Evolutionary conservation across 2,888 invertebrate genomes (phyloP).

Genomic region (Tuberolachnus salignus): DNA sequence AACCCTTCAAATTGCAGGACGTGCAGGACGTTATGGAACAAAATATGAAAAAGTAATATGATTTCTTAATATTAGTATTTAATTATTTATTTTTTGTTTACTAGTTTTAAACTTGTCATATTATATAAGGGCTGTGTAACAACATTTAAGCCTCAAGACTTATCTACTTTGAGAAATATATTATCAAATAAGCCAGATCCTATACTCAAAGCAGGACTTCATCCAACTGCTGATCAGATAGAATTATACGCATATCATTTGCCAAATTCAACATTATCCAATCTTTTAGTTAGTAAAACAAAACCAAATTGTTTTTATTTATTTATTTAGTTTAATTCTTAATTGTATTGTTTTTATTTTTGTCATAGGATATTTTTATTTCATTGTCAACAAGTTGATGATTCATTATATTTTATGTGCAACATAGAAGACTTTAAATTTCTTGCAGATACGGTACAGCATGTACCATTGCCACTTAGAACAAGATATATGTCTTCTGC

Average conservation of each 20-base stretch:
- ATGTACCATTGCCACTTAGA: conserved; percentile 85
- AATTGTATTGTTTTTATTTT: conserved; percentile 53
- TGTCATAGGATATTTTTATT: conserved; percentile 88
- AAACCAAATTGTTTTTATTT: background rate
- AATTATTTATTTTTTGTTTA: background rate
- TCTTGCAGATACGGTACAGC: conserved; percentile 95
- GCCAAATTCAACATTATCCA: conserved; percentile 89
- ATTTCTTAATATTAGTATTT: too few species aligned
- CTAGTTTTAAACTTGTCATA: background rate
- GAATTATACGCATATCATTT: conserved; percentile 96
- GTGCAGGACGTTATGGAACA: conserved; percentile 72
- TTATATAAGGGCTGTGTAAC: conserved; percentile 80
- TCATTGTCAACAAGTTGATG: conserved; percentile 88
- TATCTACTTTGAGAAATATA: conserved; percentile 75
- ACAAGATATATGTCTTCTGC: conserved; percentile 95
- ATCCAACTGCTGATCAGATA: conserved; percentile 98
- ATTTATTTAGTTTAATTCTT: background rate
- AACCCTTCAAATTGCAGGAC: conserved; percentile 94
- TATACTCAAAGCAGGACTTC: conserved; percentile 85
- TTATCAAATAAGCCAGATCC: conserved; percentile 76
- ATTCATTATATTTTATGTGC: conserved; percentile 95
- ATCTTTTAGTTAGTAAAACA: conserved; percentile 75
- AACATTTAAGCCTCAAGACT: conserved; percentile 82
- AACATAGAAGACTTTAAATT: conserved; percentile 95
- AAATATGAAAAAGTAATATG: conserved; percentile 65